Base-by-base conservation (phyloP, 2,113 vertebrate genomes). In the Channa maculata region DNA sequence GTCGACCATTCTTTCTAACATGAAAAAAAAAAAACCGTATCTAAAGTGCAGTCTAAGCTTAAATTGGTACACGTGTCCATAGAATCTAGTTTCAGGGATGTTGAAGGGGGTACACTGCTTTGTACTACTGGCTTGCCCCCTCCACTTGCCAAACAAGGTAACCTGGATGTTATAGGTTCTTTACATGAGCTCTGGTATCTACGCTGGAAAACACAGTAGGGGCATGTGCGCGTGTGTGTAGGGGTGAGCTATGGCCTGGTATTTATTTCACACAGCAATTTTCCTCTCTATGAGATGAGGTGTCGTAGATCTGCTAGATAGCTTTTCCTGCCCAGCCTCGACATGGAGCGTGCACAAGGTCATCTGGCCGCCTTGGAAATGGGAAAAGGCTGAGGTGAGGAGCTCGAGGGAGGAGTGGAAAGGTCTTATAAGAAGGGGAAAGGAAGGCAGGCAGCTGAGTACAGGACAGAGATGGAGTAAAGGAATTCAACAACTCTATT, bases 301-400 rank as follows among this genome's bases (percentile, higher is more conserved):
- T 92, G 90, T 88, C 76, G 80, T 90, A 89, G 90, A 89, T 91
- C 90, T 92, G 91, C 81, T 90, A 77, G 86, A 91, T 91, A 85
- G 83, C 80, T 93, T 91, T 90, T 86, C 82, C 82, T 82, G 82
- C 81, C 83, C 72, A 11, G 78, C 61, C 53, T 54, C 39, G 65
- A 82, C 69, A 64, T 0, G 12, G 79, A 75, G 69, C 59, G 52
- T 13, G 65, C 36, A 58, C 88, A 88, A 88, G 86, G 90, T 91
- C 89, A 90, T 73, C 66, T 52, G 57, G 83, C 53, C 79, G n/a
- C 50, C 85, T 81, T 24, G 68, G 70, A 68, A 80, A 36, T 12
- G n/a, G 72, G 71, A 61, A 82, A 76, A 34, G 67, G 55, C 46
- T 24, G 75, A 73, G 59, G 81, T 64, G 58, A 75, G 82, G 58